Evolutionary conservation across 2,113 vertebrate genomes (phyloP), one percentile per base, ranked within the genome.

Genomic region (Triplophysa siluroides): DNA sequence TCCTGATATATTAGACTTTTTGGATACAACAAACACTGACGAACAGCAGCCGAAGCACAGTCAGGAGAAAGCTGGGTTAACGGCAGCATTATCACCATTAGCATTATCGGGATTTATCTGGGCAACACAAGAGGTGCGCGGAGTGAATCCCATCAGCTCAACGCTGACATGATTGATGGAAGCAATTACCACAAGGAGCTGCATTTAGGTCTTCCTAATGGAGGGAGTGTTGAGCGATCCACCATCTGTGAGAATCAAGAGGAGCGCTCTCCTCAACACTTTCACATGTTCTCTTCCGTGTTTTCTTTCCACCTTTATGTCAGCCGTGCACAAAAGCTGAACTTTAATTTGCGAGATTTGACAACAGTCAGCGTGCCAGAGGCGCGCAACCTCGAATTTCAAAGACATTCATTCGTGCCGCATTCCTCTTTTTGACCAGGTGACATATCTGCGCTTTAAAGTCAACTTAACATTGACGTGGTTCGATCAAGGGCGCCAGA

Each of bases 111-210:
- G 71, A 78, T 78, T 78, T 80, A 78, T 83, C 76, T 41, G 79
- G 76, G 50, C 74, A 74, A 71, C 60, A 19, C 50, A 21, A 77
- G 19, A 54, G 54, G 78, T 69, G 62, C 62, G 68, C 64, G 8
- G 43, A 12, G 56, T 65, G 75, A 81, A 81, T 84, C 81, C 83
- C 60, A 16, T 43, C 54, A 58, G 81, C 73, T 26, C 66, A 8
- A 72, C 33, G 26, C 24, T 60, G 61, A 78, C 52, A 79, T 81
- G 86, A 88, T 80, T 87, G 87, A 88, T 88, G 82, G 70, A 81
- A 86, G 76, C 83, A 87, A 87, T 87, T 85, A 84, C 81, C 76
- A 56, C 72, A 78, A 79, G 69, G 72, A 63, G 72, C 78, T 80
- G 73, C 76, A 81, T 86, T 86, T 81, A 81, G 76, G 74, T 82